phyloP scores from a whole-genome alignment of 1,140 invertebrate species.

The Wiebesia pumilae region DNA sequence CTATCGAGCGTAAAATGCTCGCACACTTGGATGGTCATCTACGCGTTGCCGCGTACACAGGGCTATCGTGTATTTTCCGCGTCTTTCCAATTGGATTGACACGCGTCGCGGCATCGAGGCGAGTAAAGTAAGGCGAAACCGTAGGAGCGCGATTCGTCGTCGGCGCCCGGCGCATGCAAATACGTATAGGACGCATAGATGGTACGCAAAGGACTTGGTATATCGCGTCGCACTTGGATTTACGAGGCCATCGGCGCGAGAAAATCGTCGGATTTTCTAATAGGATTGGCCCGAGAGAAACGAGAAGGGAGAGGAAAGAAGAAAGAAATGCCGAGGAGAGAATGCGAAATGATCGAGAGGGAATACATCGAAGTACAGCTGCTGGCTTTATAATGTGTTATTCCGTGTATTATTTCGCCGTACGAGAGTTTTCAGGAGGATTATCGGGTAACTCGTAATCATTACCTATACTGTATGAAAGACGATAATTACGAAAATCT shows the following conservation, averaged over 20 bases:
- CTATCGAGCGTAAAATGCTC: slow-evolving; percentile 20
- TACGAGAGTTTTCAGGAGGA: background rate
- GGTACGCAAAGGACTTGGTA: background rate
- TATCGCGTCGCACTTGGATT: slow-evolving; percentile 8
- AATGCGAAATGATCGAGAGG: background rate
- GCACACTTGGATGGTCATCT: slow-evolving; percentile 19
- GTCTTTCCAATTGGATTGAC: slow-evolving; percentile 10
- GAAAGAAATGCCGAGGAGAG: background rate
- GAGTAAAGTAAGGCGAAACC: slow-evolving; percentile 24
- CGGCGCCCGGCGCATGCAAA: slow-evolving; percentile 22
- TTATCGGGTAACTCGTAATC: too few species aligned
- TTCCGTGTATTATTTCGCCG: background rate
- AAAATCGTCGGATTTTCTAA: slow-evolving; percentile 34
- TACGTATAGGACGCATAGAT: background rate
- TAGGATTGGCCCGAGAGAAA: background rate
- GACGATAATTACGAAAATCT: too few species aligned
- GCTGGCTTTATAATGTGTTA: background rate
- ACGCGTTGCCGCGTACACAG: background rate
- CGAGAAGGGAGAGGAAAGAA: background rate
- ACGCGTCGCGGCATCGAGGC: slow-evolving; percentile 8
- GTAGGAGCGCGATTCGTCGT: slow-evolving; percentile 15
- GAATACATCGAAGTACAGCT: background rate
- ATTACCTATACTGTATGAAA: too few species aligned
- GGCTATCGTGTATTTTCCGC: slow-evolving; percentile 13
- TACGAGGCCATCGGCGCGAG: slow-evolving; percentile 40